Evolutionary conservation across 2,797 vertebrate genomes (phyloP), one percentile per base, ranked within the genome.

Genomic region (Bradypodion pumilum): DNA sequence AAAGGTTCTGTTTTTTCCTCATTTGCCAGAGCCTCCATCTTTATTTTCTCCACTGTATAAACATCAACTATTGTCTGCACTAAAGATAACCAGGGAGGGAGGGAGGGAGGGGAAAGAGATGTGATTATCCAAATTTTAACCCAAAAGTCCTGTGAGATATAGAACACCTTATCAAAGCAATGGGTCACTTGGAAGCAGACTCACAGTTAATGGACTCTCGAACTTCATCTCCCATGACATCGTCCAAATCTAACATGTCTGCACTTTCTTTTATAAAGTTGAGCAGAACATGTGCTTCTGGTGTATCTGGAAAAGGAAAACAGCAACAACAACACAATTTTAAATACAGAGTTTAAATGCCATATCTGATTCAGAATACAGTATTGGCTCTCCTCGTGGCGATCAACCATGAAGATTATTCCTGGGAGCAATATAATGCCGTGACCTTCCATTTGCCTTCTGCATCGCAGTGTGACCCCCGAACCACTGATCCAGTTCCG

Each of bases 31-130:
- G 94, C 93, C 93, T 94, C 97, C 86, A 90, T 87, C 92, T 97
- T 98, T 92, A 99, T 92, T 89, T 98, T 96, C 76, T 94, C 94
- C 89, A 99, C 96, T 1, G 98, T 99, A 91, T 98, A 98, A 84
- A 98, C 95, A 35, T 98, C 97, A 86, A 93, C 96, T 94, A 99
- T 96, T 78, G 96, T 94, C 60, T 97, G 97, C 94, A 98, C 99
- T 99, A 90, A 62, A 94, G 86, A 85, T 84, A 88, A 90, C 80
- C 90, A 68, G 85, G 76, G n/a, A n/a, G n/a, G n/a, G n/a, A n/a
- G n/a, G n/a, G n/a, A n/a, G n/a, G n/a, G n/a, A n/a, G n/a, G n/a
- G n/a, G 19, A 4, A 21, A 59, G 21, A 76, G 1, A 29, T 86
- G 35, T 74, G 46, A 40, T 62, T 21, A 0, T 82, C 60, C 85